These are phyloP conservation scores for Prietella phreatophila DNA, from an alignment of 2,113 vertebrate genomes.

Conservation along the genomic window DNA sequence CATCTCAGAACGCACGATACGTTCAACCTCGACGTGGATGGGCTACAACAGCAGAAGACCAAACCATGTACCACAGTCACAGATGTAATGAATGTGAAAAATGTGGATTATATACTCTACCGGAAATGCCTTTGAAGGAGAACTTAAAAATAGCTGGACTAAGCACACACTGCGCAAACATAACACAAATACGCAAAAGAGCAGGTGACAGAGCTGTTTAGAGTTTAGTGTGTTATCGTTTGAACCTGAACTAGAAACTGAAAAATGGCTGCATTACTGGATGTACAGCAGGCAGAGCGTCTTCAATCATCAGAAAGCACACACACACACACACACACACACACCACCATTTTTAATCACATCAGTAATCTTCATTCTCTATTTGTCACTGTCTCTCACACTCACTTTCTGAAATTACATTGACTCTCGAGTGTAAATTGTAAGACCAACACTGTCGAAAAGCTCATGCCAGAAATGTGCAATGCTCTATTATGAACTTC, in stretches of 20 bases:
- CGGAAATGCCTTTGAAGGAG: background rate
- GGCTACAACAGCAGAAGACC: too few relatives aligned
- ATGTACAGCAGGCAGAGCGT: background rate
- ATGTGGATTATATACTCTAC: background rate
- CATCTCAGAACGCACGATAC: too few relatives aligned
- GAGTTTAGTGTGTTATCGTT: background rate
- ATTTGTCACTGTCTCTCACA: background rate
- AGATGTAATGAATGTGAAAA: background rate
- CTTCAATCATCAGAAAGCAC: background rate
- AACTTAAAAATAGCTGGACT: background rate
- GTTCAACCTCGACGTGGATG: too few relatives aligned
- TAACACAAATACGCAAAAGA: background rate
- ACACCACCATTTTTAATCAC: background rate
- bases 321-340: background rate
- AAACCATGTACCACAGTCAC: too few relatives aligned
- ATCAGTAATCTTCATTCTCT: background rate
- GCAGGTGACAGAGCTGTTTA: background rate
- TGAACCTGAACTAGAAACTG: background rate
- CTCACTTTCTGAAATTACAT: background rate
- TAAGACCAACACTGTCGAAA: background rate
- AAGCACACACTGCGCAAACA: background rate
- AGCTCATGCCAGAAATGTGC: conserved; percentile 8
- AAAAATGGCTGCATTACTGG: background rate
- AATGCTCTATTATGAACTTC: background rate
- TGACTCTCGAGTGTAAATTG: background rate